A percentile compares a stretch with the other conserved stretches of the same genome.
These are phyloP conservation scores for Cossypha heuglini DNA, from an alignment of 2,797 vertebrate species.

Conservation along the genomic window DNA sequence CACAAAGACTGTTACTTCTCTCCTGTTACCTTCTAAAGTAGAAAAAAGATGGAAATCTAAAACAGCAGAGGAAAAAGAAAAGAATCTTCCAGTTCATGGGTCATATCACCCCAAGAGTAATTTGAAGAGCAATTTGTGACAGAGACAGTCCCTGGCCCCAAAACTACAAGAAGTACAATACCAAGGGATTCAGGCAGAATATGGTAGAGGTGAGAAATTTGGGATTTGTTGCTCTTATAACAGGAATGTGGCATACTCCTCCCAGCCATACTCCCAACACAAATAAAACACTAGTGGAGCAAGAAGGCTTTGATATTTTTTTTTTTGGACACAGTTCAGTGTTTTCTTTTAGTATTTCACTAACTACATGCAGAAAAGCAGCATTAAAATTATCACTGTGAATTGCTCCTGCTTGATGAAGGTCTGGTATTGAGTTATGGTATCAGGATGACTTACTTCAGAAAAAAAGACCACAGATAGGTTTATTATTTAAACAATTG, in stretches of 20 bases:
- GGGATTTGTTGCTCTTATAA: background rate
- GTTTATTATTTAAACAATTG: background rate
- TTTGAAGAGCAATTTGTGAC: background rate
- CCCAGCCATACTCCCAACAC: background rate
- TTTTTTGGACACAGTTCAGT: background rate
- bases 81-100: background rate
- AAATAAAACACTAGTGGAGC: slow-evolving; percentile 50
- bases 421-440: background rate
- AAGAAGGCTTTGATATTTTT: background rate
- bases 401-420: slow-evolving; percentile 12
- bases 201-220: background rate
- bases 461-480: background rate
- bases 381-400: background rate
- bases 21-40: background rate
- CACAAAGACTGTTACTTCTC: background rate
- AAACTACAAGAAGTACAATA: background rate
- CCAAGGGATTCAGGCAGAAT: background rate
- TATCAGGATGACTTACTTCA: background rate
- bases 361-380: background rate
- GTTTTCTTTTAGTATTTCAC: background rate
- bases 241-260: background rate
- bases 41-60: background rate
- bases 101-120: background rate
- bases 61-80: background rate
- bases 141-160: background rate